phyloP scores from a whole-genome alignment of 2,888 invertebrate species.

The Ferdinandea cuprea region DNA sequence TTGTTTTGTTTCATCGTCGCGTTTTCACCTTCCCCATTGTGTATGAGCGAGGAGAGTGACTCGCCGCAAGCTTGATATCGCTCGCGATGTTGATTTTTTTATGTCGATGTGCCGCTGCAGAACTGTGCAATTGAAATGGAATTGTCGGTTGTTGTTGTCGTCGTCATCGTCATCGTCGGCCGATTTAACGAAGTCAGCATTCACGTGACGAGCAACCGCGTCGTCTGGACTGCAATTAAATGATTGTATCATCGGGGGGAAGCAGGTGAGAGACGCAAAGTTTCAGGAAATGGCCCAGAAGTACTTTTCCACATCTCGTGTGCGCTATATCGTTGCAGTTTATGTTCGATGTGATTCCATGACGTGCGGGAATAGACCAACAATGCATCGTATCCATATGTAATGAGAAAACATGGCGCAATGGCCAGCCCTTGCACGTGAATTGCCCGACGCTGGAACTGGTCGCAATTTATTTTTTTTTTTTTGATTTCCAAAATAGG shows the following conservation, averaged over 20 bases:
- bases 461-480: not conserved
- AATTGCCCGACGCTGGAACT: not conserved
- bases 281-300: slow-evolving; percentile 63
- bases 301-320: slow-evolving; percentile 71
- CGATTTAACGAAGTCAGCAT: slow-evolving; percentile 43
- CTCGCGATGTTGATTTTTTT: too few species aligned
- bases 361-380: slow-evolving; percentile 7
- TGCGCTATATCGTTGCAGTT: slow-evolving; percentile 4
- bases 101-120: too few species aligned
- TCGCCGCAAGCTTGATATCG: slow-evolving; percentile 21
- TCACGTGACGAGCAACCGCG: slow-evolving; percentile 61
- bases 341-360: slow-evolving; percentile 38
- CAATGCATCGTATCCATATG: not conserved
- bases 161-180: slow-evolving; percentile 17
- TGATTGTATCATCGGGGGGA: slow-evolving; percentile 47
- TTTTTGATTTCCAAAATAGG: slow-evolving; percentile 7
- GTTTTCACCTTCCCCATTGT: slow-evolving; percentile 36
- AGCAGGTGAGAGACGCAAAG: slow-evolving; percentile 7
- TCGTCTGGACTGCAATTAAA: slow-evolving; percentile 56
- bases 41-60: slow-evolving; percentile 2
- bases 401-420: not conserved
- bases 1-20: slow-evolving; percentile 17
- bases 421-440: not conserved
- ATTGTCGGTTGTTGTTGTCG: slow-evolving; percentile 43
- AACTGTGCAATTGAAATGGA: slow-evolving; percentile 47